A percentile compares a stretch with the other conserved stretches of the same genome.
Conservation (phyloP, 2,888 invertebrate genomes). For the Yponomeuta sedellus region DNA sequence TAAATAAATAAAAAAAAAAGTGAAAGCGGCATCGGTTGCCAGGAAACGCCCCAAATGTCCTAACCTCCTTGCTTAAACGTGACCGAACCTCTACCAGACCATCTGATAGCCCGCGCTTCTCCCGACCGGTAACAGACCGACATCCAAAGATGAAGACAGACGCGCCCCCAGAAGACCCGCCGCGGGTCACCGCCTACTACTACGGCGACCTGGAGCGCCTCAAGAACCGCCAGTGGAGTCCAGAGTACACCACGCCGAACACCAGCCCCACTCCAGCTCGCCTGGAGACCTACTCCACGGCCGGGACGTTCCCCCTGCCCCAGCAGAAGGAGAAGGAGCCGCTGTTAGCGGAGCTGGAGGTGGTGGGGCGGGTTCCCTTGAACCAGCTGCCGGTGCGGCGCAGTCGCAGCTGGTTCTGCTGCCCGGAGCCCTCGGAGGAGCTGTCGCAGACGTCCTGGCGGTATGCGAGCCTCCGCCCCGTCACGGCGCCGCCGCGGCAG, state of each 20-base stretch:
- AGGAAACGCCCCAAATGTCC: background rate
- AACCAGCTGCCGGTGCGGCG: conserved; percentile 66
- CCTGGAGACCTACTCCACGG: conserved; percentile 66
- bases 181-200: conserved; percentile 76
- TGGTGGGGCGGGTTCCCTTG: conserved; percentile 55
- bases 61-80: too few relatives aligned
- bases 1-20: too few relatives aligned
- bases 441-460: conserved; percentile 63
- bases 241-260: conserved; percentile 47
- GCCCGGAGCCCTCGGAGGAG: conserved; percentile 64
- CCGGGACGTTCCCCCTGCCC: conserved; percentile 69
- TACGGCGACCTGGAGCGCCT: conserved; percentile 77
- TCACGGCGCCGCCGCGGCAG: conserved; percentile 54
- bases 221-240: conserved; percentile 53
- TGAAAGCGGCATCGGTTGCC: background rate
- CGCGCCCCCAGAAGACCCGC: conserved; percentile 25
- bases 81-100: too few relatives aligned
- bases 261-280: conserved; percentile 25
- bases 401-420: conserved; percentile 79
- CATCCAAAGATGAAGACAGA: background rate
- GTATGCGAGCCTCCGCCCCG: conserved; percentile 61
- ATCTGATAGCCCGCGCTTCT: too few relatives aligned
- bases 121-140: too few relatives aligned
- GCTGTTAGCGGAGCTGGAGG: conserved; percentile 56
- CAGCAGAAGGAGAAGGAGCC: conserved; percentile 66